phyloP scores from a whole-genome alignment of 2,888 invertebrate genomes.

The Ferrisia virgata region DNA sequence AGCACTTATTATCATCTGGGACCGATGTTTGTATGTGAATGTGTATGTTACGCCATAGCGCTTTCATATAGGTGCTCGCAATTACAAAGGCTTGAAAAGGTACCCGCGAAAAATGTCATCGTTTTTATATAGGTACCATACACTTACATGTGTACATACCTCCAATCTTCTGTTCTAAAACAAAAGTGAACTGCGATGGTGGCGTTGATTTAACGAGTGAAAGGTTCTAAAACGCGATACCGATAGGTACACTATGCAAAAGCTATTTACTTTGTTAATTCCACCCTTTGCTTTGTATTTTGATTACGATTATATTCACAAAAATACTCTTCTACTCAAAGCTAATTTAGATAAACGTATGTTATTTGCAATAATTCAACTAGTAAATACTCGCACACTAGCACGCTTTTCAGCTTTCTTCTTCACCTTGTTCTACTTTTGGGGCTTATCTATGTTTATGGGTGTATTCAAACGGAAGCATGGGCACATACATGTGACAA shows the following conservation, averaged over 20 bases:
- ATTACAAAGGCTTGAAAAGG: not conserved
- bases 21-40: not conserved
- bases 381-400: not conserved
- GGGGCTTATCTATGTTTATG: too few species aligned
- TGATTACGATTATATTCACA: conserved; percentile 19
- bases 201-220: conserved; percentile 2
- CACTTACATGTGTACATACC: not conserved
- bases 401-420: not conserved
- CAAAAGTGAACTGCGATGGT: not conserved
- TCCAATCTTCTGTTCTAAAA: not conserved
- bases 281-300: not conserved
- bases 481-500: too few species aligned
- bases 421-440: not conserved
- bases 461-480: too few species aligned
- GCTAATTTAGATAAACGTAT: conserved; percentile 29
- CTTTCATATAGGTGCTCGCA: too few species aligned
- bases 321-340: not conserved
- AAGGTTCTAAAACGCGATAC: not conserved
- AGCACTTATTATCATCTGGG: conserved; percentile 2
- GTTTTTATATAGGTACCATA: not conserved
- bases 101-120: not conserved
- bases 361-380: conserved; percentile 3
- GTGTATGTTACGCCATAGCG: not conserved
- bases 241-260: not conserved
- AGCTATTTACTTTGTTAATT: conserved; percentile 23